Percentiles rank a stretch among this genome's conserved stretches.
These are phyloP conservation scores for Aelia acuminata DNA, from an alignment of 2,888 invertebrate species.

Conservation along the genomic window DNA sequence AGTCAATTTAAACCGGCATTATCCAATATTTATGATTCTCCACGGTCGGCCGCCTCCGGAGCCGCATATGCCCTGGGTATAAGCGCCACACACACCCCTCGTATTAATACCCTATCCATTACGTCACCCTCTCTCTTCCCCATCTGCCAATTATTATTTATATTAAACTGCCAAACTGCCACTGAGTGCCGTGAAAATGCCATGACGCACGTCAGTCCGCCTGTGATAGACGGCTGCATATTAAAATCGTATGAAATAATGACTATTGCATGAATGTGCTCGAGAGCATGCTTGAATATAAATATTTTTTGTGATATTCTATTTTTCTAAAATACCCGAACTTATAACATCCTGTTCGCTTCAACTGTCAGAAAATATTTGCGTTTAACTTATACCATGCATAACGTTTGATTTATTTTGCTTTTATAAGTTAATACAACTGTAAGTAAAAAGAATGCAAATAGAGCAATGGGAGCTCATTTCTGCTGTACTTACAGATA, in stretches of 20 bases:
- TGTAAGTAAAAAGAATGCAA: too few relatives aligned
- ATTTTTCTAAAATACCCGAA: background rate
- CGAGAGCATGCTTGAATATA: background rate
- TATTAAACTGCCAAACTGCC: constrained; percentile 49
- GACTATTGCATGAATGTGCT: background rate
- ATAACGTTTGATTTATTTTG: too few relatives aligned
- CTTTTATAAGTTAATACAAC: too few relatives aligned
- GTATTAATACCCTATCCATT: constrained; percentile 60
- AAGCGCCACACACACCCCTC: constrained; percentile 34
- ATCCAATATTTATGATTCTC: constrained; percentile 62
- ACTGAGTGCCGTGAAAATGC: constrained; percentile 31
- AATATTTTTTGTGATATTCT: background rate
- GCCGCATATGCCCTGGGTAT: constrained; percentile 53
- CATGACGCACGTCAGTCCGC: constrained; percentile 31
- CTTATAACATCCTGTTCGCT: too few relatives aligned
- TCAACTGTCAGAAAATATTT: too few relatives aligned
- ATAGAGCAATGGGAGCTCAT: too few relatives aligned
- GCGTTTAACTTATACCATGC: too few relatives aligned
- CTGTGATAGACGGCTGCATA: constrained; percentile 37
- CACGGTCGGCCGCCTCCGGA: constrained; percentile 54
- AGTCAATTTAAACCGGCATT: constrained; percentile 59
- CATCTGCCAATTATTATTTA: constrained; percentile 59
- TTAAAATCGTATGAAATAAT: background rate
- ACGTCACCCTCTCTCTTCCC: constrained; percentile 51
- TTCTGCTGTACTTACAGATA: too few relatives aligned